phyloP scores from a whole-genome alignment of 2,888 invertebrate genomes.

The Melinaea menophilus region DNA sequence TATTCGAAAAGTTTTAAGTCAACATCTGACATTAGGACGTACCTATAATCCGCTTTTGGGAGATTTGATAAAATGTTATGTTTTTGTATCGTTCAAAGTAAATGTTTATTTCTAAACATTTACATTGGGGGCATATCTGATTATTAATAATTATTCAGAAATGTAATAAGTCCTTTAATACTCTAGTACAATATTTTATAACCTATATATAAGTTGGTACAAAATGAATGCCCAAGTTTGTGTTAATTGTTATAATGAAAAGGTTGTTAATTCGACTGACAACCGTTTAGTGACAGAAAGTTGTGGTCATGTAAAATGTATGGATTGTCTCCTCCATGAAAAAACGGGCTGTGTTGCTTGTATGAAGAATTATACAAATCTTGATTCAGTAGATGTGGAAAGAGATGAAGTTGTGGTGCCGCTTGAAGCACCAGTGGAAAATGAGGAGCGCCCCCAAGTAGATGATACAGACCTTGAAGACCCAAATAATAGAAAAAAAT shows the following conservation, averaged over 20 bases:
- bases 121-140: not conserved
- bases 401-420: constrained; percentile 16
- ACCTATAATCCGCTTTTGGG: not conserved
- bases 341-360: constrained; percentile 81
- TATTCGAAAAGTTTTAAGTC: not conserved
- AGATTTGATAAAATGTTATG: constrained; percentile 7
- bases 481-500: constrained; percentile 52
- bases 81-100: constrained; percentile 6
- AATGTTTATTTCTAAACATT: constrained; percentile 25
- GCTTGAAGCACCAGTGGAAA: constrained; percentile 16
- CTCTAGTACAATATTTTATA: constrained; percentile 12
- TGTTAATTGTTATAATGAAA: constrained; percentile 79
- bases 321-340: constrained; percentile 83
- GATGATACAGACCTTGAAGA: constrained; percentile 37
- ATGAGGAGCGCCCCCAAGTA: constrained; percentile 29
- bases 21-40: constrained; percentile 2
- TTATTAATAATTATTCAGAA: not conserved
- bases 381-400: constrained; percentile 29
- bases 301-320: constrained; percentile 87
- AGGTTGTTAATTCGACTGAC: constrained; percentile 72
- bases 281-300: constrained; percentile 83
- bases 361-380: constrained; percentile 36
- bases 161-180: not conserved
- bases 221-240: constrained; percentile 73
- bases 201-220: constrained; percentile 40